Evolutionary conservation across 1,140 invertebrate genomes (phyloP).

Genomic region (Trachymyrmex cornetzi): DNA sequence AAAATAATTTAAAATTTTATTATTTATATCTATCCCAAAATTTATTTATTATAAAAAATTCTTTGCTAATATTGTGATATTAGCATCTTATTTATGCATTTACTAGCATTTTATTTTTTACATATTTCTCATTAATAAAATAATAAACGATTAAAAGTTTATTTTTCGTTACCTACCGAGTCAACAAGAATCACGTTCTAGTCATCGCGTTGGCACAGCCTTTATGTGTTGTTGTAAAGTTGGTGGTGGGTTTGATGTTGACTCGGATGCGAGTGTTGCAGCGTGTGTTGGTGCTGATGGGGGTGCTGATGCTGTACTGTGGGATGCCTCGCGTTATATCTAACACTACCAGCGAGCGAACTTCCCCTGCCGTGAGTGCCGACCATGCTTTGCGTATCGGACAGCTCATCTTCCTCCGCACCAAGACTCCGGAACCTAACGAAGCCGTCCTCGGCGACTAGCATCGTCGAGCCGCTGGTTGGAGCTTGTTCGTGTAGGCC

Average conservation of each 20-base stretch:
- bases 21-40: background rate
- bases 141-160: background rate
- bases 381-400: slow-evolving; percentile 82
- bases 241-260: slow-evolving; percentile 78
- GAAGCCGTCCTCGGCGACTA: slow-evolving; percentile 95
- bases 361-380: slow-evolving; percentile 83
- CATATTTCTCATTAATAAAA: background rate
- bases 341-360: slow-evolving; percentile 83
- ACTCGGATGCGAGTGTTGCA: slow-evolving; percentile 73
- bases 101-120: too few species aligned
- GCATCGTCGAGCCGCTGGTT: slow-evolving; percentile 88
- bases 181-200: slow-evolving; percentile 66
- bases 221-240: slow-evolving; percentile 81
- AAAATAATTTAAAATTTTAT: background rate
- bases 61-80: background rate
- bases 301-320: slow-evolving; percentile 76
- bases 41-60: background rate
- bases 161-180: slow-evolving; percentile 38
- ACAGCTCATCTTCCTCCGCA: slow-evolving; percentile 84
- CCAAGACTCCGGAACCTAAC: slow-evolving; percentile 92
- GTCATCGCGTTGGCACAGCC: slow-evolving; percentile 49
- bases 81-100: background rate
- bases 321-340: slow-evolving; percentile 82
- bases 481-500: slow-evolving; percentile 81
- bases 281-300: slow-evolving; percentile 75